A percentile compares a stretch with the other conserved stretches of the same genome.
Conservation (phyloP, 2,797 vertebrate genomes). For the Melanotaenia parkinsoni region DNA sequence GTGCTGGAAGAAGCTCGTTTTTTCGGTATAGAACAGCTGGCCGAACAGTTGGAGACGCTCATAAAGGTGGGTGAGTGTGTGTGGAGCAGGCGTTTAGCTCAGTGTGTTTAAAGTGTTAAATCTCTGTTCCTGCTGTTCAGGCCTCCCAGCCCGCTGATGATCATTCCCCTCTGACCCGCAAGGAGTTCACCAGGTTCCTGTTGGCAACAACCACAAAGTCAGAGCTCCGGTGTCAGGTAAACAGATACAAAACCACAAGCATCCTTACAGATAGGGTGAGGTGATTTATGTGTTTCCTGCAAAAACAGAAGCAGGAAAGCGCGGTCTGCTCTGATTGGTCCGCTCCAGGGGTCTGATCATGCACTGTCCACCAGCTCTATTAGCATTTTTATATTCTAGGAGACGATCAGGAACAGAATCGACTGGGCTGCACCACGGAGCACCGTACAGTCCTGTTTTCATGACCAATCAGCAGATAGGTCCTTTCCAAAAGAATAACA, state of each 20-base stretch:
- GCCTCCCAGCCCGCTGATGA: constrained; percentile 90
- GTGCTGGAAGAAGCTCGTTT: constrained; percentile 94
- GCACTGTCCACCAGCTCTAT: neutral
- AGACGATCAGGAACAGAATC: too few species aligned
- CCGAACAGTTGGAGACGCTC: constrained; percentile 89
- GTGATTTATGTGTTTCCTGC: neutral
- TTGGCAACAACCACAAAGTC: constrained; percentile 94
- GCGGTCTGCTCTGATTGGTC: neutral
- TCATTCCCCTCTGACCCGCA: constrained; percentile 91
- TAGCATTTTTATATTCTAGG: neutral
- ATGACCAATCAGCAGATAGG: neutral
- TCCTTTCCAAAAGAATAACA: neutral
- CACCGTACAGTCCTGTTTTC: neutral
- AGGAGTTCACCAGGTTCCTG: constrained; percentile 90
- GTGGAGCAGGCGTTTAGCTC: constrained; percentile 14
- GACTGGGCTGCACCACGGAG: too few species aligned
- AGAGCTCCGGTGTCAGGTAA: constrained; percentile 91
- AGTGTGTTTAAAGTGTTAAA: neutral
- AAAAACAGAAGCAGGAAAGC: neutral
- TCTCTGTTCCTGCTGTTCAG: constrained; percentile 57
- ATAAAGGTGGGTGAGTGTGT: constrained; percentile 88
- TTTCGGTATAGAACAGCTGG: constrained; percentile 93
- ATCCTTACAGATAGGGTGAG: too few species aligned
- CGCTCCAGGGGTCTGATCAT: neutral
- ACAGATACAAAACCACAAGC: too few species aligned